Evolutionary conservation across 2,888 invertebrate genomes (phyloP), one percentile per base, ranked within the genome.

Genomic region (Thymelicus sylvestris): DNA sequence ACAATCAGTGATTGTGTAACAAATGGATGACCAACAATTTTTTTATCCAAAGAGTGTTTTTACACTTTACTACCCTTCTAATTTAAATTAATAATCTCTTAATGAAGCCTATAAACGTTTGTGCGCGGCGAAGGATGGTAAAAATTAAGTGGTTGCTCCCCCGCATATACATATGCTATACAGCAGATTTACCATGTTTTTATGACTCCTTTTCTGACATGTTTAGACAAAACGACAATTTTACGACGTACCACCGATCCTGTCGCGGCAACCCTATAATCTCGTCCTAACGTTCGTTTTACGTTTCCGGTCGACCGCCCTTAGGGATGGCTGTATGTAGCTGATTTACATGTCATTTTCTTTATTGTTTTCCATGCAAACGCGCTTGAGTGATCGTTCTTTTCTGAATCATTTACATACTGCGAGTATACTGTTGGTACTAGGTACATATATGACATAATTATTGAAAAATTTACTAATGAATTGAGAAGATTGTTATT

Each of bases 241-340:
- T 70, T 70, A 70, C 69, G 69, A 70, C 59, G 41, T n/a, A 60
- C 69, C 64, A 70, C 64, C 64, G 41, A 65, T 64, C 38, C 69
- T 50, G 64, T 59, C 48, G 64, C 48, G 50, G 39, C 48, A 70
- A 50, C 15, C 69, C 48, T 24, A 59, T 69, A 48, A 69, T 64
- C 39, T 64, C 64, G 69, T 38, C 12, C 63, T 69, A 69, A 63
- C 63, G 47, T 48, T 38, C 48, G 38, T 48, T 64, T 64, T 69
- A 64, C 69, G 64, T 69, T 69, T 69, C 69, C 69, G 57, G 39
- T 64, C 48, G 60, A 69, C 68, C 63, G 63, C 57, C 19, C 63
- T 69, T 69, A 39, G 57, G 19, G 57, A 57, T 55, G 12, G 12
- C 48, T 52, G 52, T 39, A 38, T 68, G 50, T 50, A 7, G 67